Percentiles rank a stretch among this genome's conserved stretches.
These are phyloP conservation scores for Siphamia tubifer DNA, from an alignment of 2,113 vertebrate genomes.

Conservation along the genomic window DNA sequence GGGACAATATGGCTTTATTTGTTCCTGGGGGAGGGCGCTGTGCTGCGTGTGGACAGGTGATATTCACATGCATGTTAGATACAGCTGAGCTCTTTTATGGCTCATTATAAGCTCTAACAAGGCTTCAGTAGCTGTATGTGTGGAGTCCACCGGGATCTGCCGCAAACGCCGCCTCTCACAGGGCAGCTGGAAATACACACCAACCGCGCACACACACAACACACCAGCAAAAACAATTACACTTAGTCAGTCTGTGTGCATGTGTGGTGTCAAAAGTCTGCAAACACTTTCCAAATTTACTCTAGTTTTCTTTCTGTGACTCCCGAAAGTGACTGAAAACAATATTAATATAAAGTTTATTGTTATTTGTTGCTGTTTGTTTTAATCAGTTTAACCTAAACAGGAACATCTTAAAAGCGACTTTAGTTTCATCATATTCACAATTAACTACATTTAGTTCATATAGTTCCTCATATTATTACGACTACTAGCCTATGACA, in stretches of 20 bases:
- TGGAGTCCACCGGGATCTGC: constrained; percentile 41
- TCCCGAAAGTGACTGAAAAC: neutral
- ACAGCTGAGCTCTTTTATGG: constrained; percentile 71
- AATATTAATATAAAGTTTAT: too few species aligned
- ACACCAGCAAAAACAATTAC: constrained; percentile 70
- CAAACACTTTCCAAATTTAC: constrained; percentile 11
- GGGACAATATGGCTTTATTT: constrained; percentile 73
- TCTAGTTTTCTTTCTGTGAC: neutral
- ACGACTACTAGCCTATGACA: too few species aligned
- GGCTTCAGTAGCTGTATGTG: constrained; percentile 65
- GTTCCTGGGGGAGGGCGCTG: constrained; percentile 44
- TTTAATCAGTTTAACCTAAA: too few species aligned
- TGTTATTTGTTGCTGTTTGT: too few species aligned
- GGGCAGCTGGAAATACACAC: constrained; percentile 36
- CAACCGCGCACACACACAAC: too few species aligned
- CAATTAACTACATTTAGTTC: too few species aligned
- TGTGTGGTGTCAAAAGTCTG: neutral
- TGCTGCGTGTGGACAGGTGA: constrained; percentile 48
- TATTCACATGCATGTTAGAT: constrained; percentile 44
- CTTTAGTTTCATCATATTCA: too few species aligned
- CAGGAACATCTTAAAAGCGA: too few species aligned
- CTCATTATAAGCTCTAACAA: constrained; percentile 70
- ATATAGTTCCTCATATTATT: too few species aligned
- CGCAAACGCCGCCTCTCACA: constrained; percentile 46
- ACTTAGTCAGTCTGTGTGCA: neutral